These are phyloP conservation scores for Halictus quadricinctus DNA, from an alignment of 2,888 invertebrate genomes.

Conservation along the genomic window DNA sequence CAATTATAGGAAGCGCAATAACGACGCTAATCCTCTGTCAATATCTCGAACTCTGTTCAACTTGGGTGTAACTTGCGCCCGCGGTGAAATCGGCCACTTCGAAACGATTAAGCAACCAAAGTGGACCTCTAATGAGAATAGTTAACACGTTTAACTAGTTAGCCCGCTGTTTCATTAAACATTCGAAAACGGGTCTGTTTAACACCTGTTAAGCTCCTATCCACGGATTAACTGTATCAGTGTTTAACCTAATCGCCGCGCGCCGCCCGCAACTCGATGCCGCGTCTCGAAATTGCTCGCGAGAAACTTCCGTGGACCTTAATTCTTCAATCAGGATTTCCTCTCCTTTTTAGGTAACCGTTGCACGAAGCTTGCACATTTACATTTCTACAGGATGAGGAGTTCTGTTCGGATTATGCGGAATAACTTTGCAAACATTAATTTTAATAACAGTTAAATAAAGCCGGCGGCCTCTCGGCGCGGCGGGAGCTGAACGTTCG, in stretches of 20 bases:
- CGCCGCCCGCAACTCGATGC: background rate
- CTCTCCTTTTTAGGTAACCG: background rate
- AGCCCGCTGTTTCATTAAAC: constrained; percentile 53
- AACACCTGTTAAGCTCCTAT: constrained; percentile 39
- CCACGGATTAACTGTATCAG: constrained; percentile 34
- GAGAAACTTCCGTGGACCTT: constrained; percentile 11
- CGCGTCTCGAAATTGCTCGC: constrained; percentile 10
- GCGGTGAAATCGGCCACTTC: constrained; percentile 31
- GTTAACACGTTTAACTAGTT: constrained; percentile 54
- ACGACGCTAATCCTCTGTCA: constrained; percentile 45
- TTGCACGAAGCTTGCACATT: background rate
- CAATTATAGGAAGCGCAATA: constrained; percentile 33
- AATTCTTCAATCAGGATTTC: background rate
- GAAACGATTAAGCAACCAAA: constrained; percentile 54
- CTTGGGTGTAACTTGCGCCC: constrained; percentile 32
- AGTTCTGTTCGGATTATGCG: constrained; percentile 5
- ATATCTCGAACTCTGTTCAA: constrained; percentile 29
- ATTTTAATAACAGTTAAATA: constrained; percentile 9
- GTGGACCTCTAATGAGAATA: constrained; percentile 55
- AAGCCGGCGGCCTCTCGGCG: background rate
- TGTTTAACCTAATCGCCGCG: constrained; percentile 46
- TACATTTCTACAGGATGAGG: background rate
- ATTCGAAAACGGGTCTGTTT: constrained; percentile 44
- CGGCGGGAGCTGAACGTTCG: background rate
- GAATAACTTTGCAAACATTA: constrained; percentile 8